Evolutionary conservation across 2,797 vertebrate genomes (phyloP).

Genomic region (Spinibarbus caldwelli): DNA sequence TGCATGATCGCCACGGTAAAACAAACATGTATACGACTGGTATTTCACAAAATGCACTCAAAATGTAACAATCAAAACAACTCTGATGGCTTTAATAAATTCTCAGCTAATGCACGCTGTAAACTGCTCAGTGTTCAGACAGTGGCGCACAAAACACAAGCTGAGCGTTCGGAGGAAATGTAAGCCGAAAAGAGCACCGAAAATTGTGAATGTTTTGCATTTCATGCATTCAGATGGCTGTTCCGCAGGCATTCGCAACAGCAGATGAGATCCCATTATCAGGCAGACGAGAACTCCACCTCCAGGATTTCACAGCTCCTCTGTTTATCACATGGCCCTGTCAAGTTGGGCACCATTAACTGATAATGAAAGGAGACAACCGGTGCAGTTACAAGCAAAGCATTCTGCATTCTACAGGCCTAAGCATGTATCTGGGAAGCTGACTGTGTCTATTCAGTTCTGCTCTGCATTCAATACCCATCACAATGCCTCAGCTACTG

Average conservation of each 20-base stretch:
- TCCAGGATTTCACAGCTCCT: slow-evolving; percentile 88
- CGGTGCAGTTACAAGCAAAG: slow-evolving; percentile 91
- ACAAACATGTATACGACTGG: neutral
- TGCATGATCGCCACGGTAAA: slow-evolving; percentile 27
- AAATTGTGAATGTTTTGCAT: slow-evolving; percentile 68
- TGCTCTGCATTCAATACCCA: slow-evolving; percentile 77
- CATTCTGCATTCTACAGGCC: slow-evolving; percentile 88
- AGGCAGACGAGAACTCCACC: slow-evolving; percentile 83
- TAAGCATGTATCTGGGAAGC: slow-evolving; percentile 88
- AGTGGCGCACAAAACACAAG: slow-evolving; percentile 18
- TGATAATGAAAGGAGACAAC: slow-evolving; percentile 97
- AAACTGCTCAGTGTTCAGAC: slow-evolving; percentile 21
- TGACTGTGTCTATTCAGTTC: slow-evolving; percentile 85
- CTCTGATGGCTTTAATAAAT: slow-evolving; percentile 43
- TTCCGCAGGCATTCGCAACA: slow-evolving; percentile 64
- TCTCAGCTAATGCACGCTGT: slow-evolving; percentile 30
- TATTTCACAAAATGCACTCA: slow-evolving; percentile 35
- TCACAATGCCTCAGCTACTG: slow-evolving; percentile 72
- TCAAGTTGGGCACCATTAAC: slow-evolving; percentile 97
- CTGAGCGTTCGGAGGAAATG: slow-evolving; percentile 40
- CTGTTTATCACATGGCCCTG: slow-evolving; percentile 94
- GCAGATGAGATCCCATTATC: slow-evolving; percentile 83
- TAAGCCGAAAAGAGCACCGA: slow-evolving; percentile 57
- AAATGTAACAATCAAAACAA: slow-evolving; percentile 35
- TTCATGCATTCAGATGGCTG: slow-evolving; percentile 63